phyloP scores from a whole-genome alignment of 2,888 invertebrate species.

The Eristalis intricaria region DNA sequence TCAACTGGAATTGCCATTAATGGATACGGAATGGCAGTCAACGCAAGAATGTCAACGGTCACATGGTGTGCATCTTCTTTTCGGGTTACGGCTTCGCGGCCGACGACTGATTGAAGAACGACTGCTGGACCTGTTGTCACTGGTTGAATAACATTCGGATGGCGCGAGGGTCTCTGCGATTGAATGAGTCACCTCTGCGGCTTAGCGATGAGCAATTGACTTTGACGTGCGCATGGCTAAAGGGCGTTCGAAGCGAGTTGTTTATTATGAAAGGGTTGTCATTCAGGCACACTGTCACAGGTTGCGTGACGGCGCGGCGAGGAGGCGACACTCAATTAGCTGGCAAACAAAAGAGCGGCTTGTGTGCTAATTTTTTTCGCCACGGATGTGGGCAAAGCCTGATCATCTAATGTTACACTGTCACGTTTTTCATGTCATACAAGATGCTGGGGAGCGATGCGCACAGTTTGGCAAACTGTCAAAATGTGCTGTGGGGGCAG shows the following conservation, averaged over 20 bases:
- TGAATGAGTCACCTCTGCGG: not conserved
- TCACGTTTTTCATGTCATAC: not conserved
- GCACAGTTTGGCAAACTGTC: not conserved
- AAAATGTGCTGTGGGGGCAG: not conserved
- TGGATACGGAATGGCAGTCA: not conserved
- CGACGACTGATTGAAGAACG: not conserved
- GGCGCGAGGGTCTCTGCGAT: not conserved
- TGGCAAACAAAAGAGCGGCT: not conserved
- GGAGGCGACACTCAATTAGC: not conserved
- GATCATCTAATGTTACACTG: not conserved
- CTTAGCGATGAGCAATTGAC: not conserved
- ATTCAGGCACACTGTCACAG: not conserved
- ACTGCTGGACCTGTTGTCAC: not conserved
- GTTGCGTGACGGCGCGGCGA: not conserved
- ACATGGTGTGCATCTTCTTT: conserved; percentile 35
- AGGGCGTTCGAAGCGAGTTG: not conserved
- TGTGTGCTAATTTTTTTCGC: not conserved
- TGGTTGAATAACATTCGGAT: conserved; percentile 8
- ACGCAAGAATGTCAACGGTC: conserved; percentile 36
- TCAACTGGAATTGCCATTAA: conserved; percentile 58
- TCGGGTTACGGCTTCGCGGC: not conserved
- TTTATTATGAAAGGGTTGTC: not conserved
- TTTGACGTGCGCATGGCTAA: not conserved
- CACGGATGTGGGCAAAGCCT: not conserved
- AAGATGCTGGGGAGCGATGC: not conserved